Evolutionary conservation across 2,797 vertebrate species (phyloP).

Genomic region (Danio albolineatus): DNA sequence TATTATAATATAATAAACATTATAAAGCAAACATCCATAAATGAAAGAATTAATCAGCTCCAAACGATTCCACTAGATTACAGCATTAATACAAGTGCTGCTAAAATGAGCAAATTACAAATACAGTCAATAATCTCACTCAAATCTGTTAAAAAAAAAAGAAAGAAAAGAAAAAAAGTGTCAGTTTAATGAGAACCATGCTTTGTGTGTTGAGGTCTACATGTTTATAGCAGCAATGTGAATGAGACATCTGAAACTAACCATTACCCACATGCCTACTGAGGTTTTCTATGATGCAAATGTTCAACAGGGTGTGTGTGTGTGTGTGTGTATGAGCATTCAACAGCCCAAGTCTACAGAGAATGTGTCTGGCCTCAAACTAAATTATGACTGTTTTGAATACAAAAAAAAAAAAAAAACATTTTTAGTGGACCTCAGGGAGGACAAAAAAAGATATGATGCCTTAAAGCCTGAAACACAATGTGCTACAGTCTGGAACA

Average conservation of each 20-base stretch:
- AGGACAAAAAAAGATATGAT: not conserved
- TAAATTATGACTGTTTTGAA: conserved; percentile 5
- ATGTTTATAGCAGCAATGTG: not conserved
- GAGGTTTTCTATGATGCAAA: not conserved
- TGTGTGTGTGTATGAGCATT: too few species aligned
- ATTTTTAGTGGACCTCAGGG: not conserved
- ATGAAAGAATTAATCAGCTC: too few species aligned
- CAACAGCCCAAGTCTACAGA: not conserved
- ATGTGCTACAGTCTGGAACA: conserved; percentile 13
- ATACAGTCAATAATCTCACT: not conserved
- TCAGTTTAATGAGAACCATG: too few species aligned
- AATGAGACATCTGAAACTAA: conserved; percentile 1
- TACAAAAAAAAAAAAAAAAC: not conserved
- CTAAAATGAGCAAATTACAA: not conserved
- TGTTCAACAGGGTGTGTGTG: not conserved
- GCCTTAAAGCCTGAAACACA: not conserved
- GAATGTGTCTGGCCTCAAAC: not conserved
- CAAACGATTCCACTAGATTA: too few species aligned
- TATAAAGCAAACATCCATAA: too few species aligned
- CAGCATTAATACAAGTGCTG: too few species aligned
- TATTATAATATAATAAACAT: too few species aligned
- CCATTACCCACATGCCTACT: not conserved
- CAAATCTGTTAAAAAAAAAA: not conserved
- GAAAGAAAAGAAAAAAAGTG: not conserved
- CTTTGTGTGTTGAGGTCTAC: too few species aligned